Evolutionary conservation across 2,113 vertebrate genomes (phyloP).

Genomic region (Platycercus adscitus): DNA sequence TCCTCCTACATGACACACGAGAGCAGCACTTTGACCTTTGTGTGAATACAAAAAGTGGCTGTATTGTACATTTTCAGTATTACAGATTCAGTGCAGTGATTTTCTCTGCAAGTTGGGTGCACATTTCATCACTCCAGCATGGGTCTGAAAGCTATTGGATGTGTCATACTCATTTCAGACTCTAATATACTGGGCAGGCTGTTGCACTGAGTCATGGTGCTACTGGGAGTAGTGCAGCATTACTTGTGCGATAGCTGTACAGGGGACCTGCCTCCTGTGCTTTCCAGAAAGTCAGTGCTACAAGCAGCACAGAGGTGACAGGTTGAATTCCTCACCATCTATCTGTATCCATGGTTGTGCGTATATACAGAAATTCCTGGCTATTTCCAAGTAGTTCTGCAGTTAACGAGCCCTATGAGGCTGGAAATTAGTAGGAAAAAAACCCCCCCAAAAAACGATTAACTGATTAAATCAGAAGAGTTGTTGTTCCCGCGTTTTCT

Average conservation of each 20-base stretch:
- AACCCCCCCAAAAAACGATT: background rate
- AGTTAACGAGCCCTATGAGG: background rate
- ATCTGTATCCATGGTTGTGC: fast-evolving
- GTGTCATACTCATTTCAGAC: fast-evolving
- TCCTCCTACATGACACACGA: background rate
- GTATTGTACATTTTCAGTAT: background rate
- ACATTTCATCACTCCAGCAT: background rate
- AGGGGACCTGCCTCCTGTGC: background rate
- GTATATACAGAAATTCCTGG: background rate
- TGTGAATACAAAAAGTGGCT: background rate
- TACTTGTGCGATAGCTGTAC: background rate
- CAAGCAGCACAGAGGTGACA: background rate
- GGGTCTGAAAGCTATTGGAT: background rate
- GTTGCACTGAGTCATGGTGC: background rate
- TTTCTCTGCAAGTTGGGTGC: background rate
- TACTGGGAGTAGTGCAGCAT: fast-evolving
- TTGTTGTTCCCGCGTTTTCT: background rate
- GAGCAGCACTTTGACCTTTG: background rate
- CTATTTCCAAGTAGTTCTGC: background rate
- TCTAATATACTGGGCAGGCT: fast-evolving
- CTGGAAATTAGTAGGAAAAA: background rate
- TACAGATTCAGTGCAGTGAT: background rate
- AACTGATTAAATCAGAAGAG: background rate
- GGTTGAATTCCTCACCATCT: background rate
- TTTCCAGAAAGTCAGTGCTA: background rate